Conservation (phyloP, 2,888 invertebrate species). For the Clepsis dumicolana region DNA sequence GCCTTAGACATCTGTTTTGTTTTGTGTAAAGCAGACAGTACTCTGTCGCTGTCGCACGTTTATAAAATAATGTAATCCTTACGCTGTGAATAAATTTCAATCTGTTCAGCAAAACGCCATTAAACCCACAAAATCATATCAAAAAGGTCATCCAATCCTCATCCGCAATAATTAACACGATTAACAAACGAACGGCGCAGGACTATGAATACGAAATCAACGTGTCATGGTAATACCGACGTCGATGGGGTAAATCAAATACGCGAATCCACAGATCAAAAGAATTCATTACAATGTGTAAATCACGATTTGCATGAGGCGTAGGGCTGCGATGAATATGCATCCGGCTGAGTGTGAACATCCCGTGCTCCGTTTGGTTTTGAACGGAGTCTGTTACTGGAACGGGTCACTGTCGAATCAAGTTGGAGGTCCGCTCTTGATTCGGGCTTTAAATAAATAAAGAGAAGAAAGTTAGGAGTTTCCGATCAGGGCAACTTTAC, state of each 20-base stretch:
- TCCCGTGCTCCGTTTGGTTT: slow-evolving; percentile 71
- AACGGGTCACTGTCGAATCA: neutral
- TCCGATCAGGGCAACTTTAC: no score
- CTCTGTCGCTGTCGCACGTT: no score
- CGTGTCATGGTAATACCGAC: slow-evolving; percentile 78
- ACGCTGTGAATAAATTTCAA: slow-evolving; percentile 8
- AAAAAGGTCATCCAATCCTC: slow-evolving; percentile 37
- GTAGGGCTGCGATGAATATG: slow-evolving; percentile 82
- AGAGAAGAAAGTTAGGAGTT: neutral
- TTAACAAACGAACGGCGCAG: slow-evolving; percentile 67
- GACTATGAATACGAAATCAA: slow-evolving; percentile 84
- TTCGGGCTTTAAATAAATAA: neutral
- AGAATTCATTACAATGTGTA: slow-evolving; percentile 87
- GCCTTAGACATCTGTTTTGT: no score
- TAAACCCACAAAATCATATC: slow-evolving; percentile 22
- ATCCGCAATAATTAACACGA: slow-evolving; percentile 52
- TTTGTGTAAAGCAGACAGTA: no score
- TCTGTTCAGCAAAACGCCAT: slow-evolving; percentile 5
- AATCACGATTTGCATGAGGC: slow-evolving; percentile 86
- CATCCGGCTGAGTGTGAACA: slow-evolving; percentile 80
- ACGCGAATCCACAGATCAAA: slow-evolving; percentile 86
- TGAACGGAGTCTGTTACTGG: neutral
- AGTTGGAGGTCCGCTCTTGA: neutral
- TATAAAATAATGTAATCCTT: neutral
- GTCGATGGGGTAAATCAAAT: slow-evolving; percentile 85